Evolutionary conservation across 2,888 invertebrate genomes (phyloP), one percentile per base, ranked within the genome.

Genomic region (Mesoligia furuncula): DNA sequence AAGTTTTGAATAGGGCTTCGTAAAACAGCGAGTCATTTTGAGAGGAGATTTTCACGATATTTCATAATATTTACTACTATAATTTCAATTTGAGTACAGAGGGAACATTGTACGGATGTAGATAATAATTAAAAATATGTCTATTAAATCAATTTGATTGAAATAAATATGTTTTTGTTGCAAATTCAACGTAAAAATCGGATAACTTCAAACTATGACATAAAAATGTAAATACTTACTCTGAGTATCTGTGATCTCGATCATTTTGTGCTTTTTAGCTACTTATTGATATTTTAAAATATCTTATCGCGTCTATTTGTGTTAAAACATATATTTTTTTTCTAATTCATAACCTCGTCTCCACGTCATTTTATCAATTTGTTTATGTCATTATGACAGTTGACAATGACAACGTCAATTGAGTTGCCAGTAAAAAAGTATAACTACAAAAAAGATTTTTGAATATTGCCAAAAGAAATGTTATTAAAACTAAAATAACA

Each of bases 181-280:
- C 31, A 64, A 62, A 65, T 31, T 51, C 0, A 66, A n/a, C 20
- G 7, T 27, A 64, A 36, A 68, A 36, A 7, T 64, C 57, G 3
- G 24, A 42, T 39, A 65, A 36, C 36, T 62, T 17, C 9, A 1
- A 69, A 67, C 27, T 57, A 51, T 76, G 75, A 84, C 77, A 73
- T 80, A 83, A 66, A 82, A 76, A 36, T 54, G 61, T 15, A 70
- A 88, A 76, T 90, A 97, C 98, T 97, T 96, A 98, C 98, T 98
- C 96, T 98, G 98, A 48, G 98, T 97, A 91, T 98, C 98, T 85
- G 98, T 98, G 91, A 98, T 98, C 94, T 98, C 98, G 93, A 98
- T 98, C 98, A 98, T 98, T 91, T 94, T 97, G 90, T 80, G 83
- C 88, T 89, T 83, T 88, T 69, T 75, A 70, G 59, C 54, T 77